These are phyloP conservation scores for Jacana jacana DNA, from an alignment of 2,113 vertebrate genomes.

Conservation along the genomic window DNA sequence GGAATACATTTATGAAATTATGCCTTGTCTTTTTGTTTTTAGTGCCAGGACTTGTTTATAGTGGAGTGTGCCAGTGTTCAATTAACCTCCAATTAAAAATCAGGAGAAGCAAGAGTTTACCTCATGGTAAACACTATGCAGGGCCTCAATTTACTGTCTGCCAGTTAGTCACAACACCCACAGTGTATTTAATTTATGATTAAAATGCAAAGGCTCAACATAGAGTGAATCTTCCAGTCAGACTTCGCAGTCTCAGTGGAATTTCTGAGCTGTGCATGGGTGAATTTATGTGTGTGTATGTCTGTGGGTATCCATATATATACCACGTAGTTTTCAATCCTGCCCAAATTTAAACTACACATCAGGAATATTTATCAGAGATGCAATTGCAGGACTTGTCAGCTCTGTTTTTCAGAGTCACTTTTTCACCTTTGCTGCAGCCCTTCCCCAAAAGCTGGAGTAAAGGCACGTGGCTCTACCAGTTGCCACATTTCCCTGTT, in stretches of 20 bases:
- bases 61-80: background rate
- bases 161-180: background rate
- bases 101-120: background rate
- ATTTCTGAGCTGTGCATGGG: background rate
- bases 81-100: slow-evolving; percentile 18
- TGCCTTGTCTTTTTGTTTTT: background rate
- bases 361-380: background rate
- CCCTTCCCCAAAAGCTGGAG: background rate
- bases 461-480: background rate
- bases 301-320: background rate
- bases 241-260: background rate
- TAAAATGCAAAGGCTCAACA: background rate
- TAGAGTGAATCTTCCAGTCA: background rate
- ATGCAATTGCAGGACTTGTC: background rate
- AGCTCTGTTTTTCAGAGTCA: background rate
- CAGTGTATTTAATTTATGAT: background rate
- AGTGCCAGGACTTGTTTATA: background rate
- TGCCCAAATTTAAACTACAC: background rate
- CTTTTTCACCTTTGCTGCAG: background rate
- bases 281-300: background rate
- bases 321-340: background rate
- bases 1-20: background rate
- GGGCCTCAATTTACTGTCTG: background rate
- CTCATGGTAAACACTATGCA: background rate
- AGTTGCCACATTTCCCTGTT: background rate